These are phyloP conservation scores for Calidris pygmaea DNA, from an alignment of 2,113 vertebrate genomes.

Conservation along the genomic window DNA sequence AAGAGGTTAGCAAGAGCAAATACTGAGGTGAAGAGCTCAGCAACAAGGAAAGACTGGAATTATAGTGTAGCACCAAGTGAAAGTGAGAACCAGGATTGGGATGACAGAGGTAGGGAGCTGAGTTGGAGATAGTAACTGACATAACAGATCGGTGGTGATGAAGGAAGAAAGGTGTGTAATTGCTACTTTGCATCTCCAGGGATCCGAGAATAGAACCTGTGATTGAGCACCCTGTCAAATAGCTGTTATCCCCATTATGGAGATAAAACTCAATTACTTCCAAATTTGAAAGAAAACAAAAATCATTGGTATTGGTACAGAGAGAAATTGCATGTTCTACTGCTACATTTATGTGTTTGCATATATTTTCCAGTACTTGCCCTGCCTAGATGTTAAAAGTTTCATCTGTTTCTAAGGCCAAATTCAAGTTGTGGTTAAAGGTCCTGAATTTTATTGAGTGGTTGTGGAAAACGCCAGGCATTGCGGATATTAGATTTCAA, in stretches of 20 bases:
- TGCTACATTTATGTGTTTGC: background rate
- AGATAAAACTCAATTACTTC: background rate
- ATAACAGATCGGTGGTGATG: background rate
- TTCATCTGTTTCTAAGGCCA: background rate
- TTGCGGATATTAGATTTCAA: background rate
- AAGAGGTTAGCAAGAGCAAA: background rate
- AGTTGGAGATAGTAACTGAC: background rate
- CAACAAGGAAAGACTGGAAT: rapidly evolving
- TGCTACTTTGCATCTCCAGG: background rate
- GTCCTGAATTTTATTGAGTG: background rate
- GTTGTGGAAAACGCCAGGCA: rapidly evolving
- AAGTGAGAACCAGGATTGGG: background rate
- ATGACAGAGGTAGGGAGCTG: background rate
- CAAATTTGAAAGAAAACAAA: slow-evolving; percentile 1
- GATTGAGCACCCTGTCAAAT: background rate
- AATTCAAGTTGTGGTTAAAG: background rate
- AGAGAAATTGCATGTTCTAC: background rate
- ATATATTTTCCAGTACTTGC: background rate
- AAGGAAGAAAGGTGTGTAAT: background rate
- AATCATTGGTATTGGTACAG: background rate
- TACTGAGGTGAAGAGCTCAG: background rate
- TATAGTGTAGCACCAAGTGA: background rate
- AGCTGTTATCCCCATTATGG: background rate
- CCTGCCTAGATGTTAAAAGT: background rate
- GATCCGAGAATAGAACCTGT: background rate